Evolutionary conservation across 2,113 vertebrate genomes (phyloP), one percentile per base, ranked within the genome.

Genomic region (Elephas maximus): DNA sequence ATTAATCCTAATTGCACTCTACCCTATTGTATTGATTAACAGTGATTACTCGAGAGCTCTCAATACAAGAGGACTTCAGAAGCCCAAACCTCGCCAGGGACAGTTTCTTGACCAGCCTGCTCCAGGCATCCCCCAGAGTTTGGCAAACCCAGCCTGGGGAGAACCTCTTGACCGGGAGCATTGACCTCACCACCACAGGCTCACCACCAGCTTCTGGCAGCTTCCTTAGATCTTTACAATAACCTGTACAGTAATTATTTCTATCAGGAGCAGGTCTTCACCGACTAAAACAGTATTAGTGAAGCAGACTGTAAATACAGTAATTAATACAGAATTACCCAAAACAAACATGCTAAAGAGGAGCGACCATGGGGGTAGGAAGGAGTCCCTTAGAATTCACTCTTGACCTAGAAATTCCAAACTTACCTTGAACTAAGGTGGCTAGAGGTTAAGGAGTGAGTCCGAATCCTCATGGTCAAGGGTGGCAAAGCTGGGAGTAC

Each of bases 41-140:
- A 92, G 92, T 98, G 96, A 98, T 97, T 97, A 97, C 88, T 98
- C 95, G 97, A 97, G 97, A 67, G 85, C 93, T 97, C 96, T 98
- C 92, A 92, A 83, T 93, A 78, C 48, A 63, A 67, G 90, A 95
- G 89, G 81, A 87, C 67, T 93, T 86, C 88, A 92, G 95, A 97
- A 87, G 30, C 71, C 91, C 88, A 78, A 41, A 24, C 57, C 73
- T 90, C 77, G 62, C 44, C 87, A 97, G 14, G 88, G 81, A 48
- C 62, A 60, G 41, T 88, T 92, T 63, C 81, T 90, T 87, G 77
- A 26, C 41, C 18, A 45, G 84, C 17, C 88, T 74, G 67, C 93
- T 76, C 77, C 83, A 93, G 48, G 53, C 37, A 80, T 37, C 20
- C 3, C 9, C 44, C 18, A 30, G 83, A 44, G 63, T 28, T 90